phyloP scores from a whole-genome alignment of 1,140 invertebrate genomes.

The Apis dorsata region DNA sequence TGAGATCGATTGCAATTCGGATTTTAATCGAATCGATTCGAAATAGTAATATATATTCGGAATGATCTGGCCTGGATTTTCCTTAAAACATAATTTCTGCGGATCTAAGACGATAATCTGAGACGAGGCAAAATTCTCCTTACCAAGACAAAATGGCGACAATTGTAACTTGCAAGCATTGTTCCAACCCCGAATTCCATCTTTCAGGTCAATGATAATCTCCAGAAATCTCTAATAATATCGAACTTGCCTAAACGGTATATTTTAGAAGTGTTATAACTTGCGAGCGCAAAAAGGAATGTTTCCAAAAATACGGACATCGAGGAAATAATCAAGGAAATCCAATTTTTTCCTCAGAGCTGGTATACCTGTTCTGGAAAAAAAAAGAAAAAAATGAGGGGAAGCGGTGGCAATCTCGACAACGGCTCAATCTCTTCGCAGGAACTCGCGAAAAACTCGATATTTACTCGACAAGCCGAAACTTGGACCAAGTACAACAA shows the following conservation, averaged over 20 bases:
- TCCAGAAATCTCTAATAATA: background rate
- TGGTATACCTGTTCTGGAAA: background rate
- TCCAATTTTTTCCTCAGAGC: too few species aligned
- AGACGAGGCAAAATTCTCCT: too few species aligned
- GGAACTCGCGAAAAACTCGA: background rate
- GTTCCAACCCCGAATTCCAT: background rate
- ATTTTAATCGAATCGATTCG: too few species aligned
- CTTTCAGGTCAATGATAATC: too few species aligned
- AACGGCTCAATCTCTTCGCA: background rate
- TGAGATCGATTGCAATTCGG: too few species aligned
- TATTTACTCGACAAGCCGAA: constrained; percentile 30
- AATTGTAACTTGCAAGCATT: background rate
- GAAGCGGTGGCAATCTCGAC: background rate
- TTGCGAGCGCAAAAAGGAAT: too few species aligned
- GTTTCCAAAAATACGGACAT: too few species aligned
- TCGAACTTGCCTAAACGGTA: too few species aligned
- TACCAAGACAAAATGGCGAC: background rate
- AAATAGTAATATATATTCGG: too few species aligned
- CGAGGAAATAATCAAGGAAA: too few species aligned
- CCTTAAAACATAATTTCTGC: background rate
- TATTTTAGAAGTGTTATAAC: too few species aligned
- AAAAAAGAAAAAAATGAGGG: background rate
- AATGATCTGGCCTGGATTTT: background rate
- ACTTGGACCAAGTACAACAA: constrained; percentile 21
- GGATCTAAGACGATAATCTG: background rate